A percentile compares a stretch with the other conserved stretches of the same genome.
These are phyloP conservation scores for Todiramphus saurophagus DNA, from an alignment of 2,113 vertebrate genomes.

Conservation along the genomic window DNA sequence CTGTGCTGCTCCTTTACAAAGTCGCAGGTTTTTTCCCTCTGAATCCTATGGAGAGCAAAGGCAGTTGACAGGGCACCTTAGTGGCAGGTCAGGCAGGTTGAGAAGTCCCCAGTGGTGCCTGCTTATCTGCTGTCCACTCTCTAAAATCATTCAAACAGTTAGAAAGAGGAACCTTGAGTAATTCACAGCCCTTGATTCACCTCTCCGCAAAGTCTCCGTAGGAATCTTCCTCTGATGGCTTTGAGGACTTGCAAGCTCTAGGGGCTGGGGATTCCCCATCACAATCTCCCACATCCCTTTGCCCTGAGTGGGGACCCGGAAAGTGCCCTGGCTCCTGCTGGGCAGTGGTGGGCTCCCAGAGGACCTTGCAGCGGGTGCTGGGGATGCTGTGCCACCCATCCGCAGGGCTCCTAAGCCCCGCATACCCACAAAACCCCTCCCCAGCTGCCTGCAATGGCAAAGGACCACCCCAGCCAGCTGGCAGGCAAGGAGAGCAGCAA, in stretches of 20 bases:
- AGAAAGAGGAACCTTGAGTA: neutral
- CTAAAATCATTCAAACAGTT: neutral
- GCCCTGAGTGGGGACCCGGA: neutral
- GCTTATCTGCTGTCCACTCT: neutral
- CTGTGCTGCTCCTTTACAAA: neutral
- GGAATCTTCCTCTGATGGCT: neutral
- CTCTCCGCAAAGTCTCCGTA: neutral
- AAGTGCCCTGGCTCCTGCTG: neutral
- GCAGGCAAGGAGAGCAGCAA: constrained; percentile 5
- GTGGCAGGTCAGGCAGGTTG: neutral
- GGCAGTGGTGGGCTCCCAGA: neutral
- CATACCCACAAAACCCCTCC: constrained; percentile 19
- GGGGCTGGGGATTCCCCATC: neutral
- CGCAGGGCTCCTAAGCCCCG: neutral
- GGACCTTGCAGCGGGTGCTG: too few relatives aligned
- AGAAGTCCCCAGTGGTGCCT: neutral
- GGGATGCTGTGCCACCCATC: constrained; percentile 29
- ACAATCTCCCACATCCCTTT: neutral
- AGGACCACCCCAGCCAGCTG: constrained; percentile 51
- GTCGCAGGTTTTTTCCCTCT: neutral
- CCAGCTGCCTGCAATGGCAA: constrained; percentile 18
- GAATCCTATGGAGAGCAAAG: neutral
- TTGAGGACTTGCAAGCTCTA: neutral
- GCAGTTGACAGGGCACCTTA: neutral
- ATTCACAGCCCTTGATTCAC: neutral